A percentile compares a stretch with the other conserved stretches of the same genome.
Evolutionary conservation across 2,113 vertebrate genomes (phyloP).

Genomic region (Lota lota): DNA sequence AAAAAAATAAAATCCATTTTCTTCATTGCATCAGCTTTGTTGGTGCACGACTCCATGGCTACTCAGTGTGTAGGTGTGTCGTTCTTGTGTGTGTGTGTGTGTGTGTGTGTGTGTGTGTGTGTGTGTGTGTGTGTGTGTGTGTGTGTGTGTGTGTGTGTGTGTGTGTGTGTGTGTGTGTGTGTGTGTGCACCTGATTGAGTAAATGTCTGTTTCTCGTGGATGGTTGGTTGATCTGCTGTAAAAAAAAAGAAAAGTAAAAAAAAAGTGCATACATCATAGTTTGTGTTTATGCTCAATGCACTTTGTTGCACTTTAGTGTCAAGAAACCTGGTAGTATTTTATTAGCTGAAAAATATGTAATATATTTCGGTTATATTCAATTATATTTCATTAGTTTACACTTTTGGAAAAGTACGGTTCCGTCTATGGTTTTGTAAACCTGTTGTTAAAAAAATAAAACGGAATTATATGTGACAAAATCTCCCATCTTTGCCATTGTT

Average conservation of each 20-base stretch:
- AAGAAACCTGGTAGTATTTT: conserved; percentile 47
- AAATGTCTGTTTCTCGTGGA: no score
- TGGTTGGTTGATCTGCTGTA: no score
- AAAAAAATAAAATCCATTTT: conserved; percentile 5
- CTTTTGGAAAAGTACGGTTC: conserved; percentile 38
- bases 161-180: conserved; percentile 25
- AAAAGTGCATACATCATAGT: background rate
- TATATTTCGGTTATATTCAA: conserved; percentile 33
- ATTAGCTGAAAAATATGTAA: conserved; percentile 27
- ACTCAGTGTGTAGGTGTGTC: conserved; percentile 12
- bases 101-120: conserved; percentile 21
- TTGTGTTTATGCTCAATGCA: conserved; percentile 30
- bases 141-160: background rate
- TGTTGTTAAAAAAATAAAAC: conserved; percentile 39
- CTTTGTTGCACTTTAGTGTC: conserved; percentile 43
- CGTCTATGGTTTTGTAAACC: conserved; percentile 56
- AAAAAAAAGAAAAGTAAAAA: background rate
- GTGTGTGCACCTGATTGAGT: background rate
- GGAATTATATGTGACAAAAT: conserved; percentile 14
- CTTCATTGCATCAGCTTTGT: conserved; percentile 28
- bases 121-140: conserved; percentile 13
- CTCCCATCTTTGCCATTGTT: no score
- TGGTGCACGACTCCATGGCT: conserved; percentile 49
- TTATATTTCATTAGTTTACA: conserved; percentile 35
- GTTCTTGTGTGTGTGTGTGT: conserved; percentile 7